Conservation (phyloP, 1,140 invertebrate species). For the Zaprionus africanus region DNA sequence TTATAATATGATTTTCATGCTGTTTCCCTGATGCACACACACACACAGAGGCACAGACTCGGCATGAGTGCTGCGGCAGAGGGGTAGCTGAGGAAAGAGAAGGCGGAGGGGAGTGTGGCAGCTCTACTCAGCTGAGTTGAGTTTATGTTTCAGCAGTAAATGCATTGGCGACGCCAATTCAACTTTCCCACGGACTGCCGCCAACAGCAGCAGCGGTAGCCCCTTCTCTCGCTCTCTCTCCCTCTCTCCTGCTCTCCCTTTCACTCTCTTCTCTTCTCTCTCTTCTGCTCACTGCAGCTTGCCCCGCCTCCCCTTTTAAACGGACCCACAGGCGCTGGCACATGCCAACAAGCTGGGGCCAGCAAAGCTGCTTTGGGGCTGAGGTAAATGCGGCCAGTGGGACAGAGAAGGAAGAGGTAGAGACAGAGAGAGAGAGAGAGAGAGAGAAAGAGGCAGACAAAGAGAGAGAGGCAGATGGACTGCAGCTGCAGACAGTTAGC, state of each 20-base stretch:
- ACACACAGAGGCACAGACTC: constrained; percentile 6
- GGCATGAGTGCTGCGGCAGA: background rate
- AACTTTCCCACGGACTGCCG: constrained; percentile 20
- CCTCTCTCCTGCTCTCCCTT: background rate
- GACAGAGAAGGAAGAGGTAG: constrained; percentile 24
- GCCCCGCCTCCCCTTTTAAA: background rate
- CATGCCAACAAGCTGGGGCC: constrained; percentile 43
- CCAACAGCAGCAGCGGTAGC: background rate
- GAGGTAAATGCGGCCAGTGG: constrained; percentile 57
- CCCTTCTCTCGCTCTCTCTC: background rate
- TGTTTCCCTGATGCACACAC: constrained; percentile 57
- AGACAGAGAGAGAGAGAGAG: background rate
- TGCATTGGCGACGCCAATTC: constrained; percentile 59
- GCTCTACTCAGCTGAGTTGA: constrained; percentile 12
- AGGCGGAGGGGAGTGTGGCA: background rate
- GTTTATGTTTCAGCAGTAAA: constrained; percentile 62
- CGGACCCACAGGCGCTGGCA: constrained; percentile 17
- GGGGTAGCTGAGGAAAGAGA: background rate
- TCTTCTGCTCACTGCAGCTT: background rate
- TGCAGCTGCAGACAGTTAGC: constrained; percentile 2
- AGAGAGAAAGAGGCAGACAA: background rate
- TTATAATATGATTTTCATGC: constrained; percentile 83
- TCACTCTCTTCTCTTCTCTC: background rate
- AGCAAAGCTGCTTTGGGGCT: constrained; percentile 62
- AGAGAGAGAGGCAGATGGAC: constrained; percentile 4